Conservation (phyloP, 2,888 invertebrate genomes). For the Oithona nana region DNA sequence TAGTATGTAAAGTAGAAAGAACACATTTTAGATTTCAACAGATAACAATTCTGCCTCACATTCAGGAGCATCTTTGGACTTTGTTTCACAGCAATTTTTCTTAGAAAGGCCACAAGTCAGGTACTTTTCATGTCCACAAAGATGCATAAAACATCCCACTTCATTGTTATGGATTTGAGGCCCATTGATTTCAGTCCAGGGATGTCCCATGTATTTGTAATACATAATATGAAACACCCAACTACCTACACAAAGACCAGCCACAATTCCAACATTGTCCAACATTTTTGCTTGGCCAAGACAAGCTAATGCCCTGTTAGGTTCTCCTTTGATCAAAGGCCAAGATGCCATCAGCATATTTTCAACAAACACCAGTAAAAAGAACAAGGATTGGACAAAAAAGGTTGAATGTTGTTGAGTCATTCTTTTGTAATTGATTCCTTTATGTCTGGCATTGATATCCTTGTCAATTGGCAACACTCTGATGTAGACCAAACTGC, state of each 20-base stretch:
- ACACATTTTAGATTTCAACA: too few relatives aligned
- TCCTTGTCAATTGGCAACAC: not conserved
- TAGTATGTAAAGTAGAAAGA: too few relatives aligned
- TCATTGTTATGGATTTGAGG: not conserved
- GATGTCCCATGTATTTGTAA: conserved; percentile 14
- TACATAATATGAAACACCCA: not conserved
- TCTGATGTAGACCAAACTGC: conserved; percentile 8
- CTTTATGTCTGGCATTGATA: not conserved
- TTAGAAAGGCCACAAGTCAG: not conserved
- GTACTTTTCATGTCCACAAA: not conserved
- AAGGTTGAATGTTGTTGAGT: not conserved
- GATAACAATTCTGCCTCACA: not conserved
- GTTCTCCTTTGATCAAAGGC: not conserved
- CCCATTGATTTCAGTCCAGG: conserved; percentile 9
- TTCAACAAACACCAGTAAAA: not conserved
- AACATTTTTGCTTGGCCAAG: not conserved
- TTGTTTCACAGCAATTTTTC: not conserved
- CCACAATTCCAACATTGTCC: not conserved
- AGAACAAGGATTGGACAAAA: conserved; percentile 6
- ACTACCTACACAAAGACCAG: not conserved
- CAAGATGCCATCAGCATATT: not conserved
- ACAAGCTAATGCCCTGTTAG: not conserved
- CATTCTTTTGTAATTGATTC: too few relatives aligned
- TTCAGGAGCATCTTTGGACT: not conserved
- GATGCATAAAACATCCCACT: not conserved